Percentiles rank a stretch among this genome's conserved stretches.
Evolutionary conservation across 2,888 invertebrate genomes (phyloP).

Genomic region (Drosophila cognata): DNA sequence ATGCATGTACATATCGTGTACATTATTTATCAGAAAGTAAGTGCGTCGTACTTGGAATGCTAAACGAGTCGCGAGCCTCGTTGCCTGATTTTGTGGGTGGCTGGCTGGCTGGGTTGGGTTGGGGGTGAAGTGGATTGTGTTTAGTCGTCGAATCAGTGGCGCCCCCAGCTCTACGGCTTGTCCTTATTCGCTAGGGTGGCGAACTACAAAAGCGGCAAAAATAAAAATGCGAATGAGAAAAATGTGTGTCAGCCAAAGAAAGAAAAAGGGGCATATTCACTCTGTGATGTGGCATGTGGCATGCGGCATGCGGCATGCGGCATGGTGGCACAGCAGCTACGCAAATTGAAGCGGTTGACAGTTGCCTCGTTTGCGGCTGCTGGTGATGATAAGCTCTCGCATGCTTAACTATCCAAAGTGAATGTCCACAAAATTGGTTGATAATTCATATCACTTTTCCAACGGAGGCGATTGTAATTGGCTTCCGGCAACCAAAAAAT

Average conservation of each 20-base stretch:
- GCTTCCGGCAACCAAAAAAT: neutral
- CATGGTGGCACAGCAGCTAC: slow-evolving; percentile 37
- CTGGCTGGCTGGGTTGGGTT: slow-evolving; percentile 5
- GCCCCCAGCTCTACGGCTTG: neutral
- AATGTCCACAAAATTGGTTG: neutral
- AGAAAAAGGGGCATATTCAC: neutral
- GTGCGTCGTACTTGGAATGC: slow-evolving; percentile 52
- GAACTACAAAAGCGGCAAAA: slow-evolving; percentile 10
- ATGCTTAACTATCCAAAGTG: neutral
- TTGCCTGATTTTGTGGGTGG: slow-evolving; percentile 21
- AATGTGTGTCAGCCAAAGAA: slow-evolving; percentile 59
- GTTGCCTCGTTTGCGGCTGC: slow-evolving; percentile 19
- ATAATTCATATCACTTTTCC: neutral
- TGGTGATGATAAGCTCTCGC: slow-evolving; percentile 4
- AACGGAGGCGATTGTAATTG: neutral
- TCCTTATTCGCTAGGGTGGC: slow-evolving; percentile 30
- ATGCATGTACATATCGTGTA: slow-evolving; percentile 33
- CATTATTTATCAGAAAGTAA: slow-evolving; percentile 65
- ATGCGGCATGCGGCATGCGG: neutral
- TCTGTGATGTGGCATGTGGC: slow-evolving; percentile 7
- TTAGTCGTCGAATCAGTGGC: slow-evolving; percentile 16
- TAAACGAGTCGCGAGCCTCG: slow-evolving; percentile 31
- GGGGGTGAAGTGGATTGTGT: slow-evolving; percentile 27
- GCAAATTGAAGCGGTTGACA: slow-evolving; percentile 67
- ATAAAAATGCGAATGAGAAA: slow-evolving; percentile 48